Evolutionary conservation across 2,888 invertebrate species (phyloP).

Genomic region (Mythimna ferrago): DNA sequence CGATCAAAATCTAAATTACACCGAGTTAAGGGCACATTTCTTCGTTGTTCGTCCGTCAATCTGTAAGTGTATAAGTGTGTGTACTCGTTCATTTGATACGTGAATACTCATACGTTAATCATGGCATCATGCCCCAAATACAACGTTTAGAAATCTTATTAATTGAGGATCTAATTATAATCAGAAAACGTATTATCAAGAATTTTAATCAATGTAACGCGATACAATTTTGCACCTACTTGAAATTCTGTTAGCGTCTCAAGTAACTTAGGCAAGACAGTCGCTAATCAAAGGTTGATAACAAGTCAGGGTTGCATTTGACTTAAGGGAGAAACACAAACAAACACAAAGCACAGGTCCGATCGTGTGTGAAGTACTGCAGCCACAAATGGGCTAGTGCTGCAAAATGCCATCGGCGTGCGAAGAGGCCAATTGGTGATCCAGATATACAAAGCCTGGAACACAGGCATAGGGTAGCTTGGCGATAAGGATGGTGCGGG

Average conservation of each 20-base stretch:
- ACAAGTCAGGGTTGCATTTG: background rate
- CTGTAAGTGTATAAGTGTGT: background rate
- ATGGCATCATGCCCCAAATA: background rate
- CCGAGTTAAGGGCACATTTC: background rate
- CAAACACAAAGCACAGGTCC: no score
- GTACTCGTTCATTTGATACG: background rate
- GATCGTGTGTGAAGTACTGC: no score
- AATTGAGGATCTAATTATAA: slow-evolving; percentile 10
- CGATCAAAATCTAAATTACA: background rate
- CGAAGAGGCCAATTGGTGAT: no score
- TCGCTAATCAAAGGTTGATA: background rate
- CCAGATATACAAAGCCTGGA: no score
- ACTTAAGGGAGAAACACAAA: no score
- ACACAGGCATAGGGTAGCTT: no score
- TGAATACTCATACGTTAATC: background rate
- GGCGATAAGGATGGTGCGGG: no score
- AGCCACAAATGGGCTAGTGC: no score
- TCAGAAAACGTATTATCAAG: slow-evolving; percentile 13
- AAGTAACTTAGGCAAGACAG: slow-evolving; percentile 3
- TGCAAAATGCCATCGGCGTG: no score
- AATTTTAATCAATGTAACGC: slow-evolving; percentile 27
- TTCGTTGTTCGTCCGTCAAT: background rate
- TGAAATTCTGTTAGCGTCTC: slow-evolving; percentile 17
- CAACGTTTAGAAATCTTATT: slow-evolving; percentile 6
- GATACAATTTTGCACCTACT: slow-evolving; percentile 9